These are phyloP conservation scores for Apodemus agrarius DNA, from an alignment of 2,797 vertebrate species.

Conservation along the genomic window DNA sequence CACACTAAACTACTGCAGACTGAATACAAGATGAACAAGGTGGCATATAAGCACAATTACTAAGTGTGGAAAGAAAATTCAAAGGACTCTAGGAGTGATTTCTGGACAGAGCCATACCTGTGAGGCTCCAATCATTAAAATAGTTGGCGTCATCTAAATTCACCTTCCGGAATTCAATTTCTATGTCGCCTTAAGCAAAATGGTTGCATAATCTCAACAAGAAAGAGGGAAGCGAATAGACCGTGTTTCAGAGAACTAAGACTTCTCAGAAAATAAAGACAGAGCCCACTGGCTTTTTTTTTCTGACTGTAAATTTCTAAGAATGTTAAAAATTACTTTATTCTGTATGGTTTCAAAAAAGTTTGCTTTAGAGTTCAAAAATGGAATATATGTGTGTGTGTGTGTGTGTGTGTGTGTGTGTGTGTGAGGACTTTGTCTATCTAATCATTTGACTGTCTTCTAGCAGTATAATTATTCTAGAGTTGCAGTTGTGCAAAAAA, in stretches of 20 bases:
- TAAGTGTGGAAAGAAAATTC: neutral
- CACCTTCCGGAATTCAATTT: slow-evolving; percentile 1
- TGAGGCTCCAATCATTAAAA: neutral
- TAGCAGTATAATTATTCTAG: slow-evolving; percentile 24
- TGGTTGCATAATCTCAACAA: slow-evolving; percentile 38
- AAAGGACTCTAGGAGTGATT: neutral
- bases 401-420: no score
- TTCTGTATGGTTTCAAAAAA: neutral
- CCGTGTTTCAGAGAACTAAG: slow-evolving; percentile 24
- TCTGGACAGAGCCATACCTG: neutral
- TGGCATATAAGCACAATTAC: neutral
- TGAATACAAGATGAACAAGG: neutral
- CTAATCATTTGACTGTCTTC: neutral
- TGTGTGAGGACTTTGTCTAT: no score
- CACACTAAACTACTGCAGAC: neutral
- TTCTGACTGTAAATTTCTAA: slow-evolving; percentile 50
- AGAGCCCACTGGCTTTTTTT: neutral
- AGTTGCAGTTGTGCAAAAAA: neutral
- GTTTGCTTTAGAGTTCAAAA: slow-evolving; percentile 1
- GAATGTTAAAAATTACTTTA: slow-evolving; percentile 18
- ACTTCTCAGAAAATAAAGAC: neutral
- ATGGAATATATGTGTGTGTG: neutral
- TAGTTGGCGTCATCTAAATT: neutral
- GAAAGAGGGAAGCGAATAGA: neutral
- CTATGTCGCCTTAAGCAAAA: neutral